Evolutionary conservation across 1,140 invertebrate genomes (phyloP).

Genomic region (Scaptomyza hsui): DNA sequence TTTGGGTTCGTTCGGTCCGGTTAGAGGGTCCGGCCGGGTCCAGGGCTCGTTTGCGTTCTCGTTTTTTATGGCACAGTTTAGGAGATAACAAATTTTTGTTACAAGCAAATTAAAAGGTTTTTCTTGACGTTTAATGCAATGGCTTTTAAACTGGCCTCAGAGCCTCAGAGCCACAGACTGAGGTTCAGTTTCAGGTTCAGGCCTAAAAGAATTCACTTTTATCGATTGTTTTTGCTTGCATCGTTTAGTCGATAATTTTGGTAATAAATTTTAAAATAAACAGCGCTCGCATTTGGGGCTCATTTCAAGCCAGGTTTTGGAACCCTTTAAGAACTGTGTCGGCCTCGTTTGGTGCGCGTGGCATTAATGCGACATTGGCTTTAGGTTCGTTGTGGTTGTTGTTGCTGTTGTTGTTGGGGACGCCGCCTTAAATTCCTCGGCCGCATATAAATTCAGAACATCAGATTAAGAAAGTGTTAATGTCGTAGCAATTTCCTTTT

Average conservation of each 20-base stretch:
- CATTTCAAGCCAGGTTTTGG: constrained; percentile 18
- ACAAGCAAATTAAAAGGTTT: constrained; percentile 84
- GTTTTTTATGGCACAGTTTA: constrained; percentile 84
- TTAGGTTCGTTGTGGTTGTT: neutral
- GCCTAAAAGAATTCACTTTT: constrained; percentile 79
- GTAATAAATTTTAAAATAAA: constrained; percentile 84
- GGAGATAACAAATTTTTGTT: constrained; percentile 84
- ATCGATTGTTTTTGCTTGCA: constrained; percentile 84
- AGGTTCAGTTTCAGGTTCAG: neutral
- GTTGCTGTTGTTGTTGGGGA: constrained; percentile 36
- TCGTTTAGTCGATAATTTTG: constrained; percentile 84
- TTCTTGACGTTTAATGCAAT: constrained; percentile 69
- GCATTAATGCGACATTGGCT: constrained; percentile 56
- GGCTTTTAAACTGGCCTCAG: constrained; percentile 60
- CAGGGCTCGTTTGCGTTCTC: constrained; percentile 67
- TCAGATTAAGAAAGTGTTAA: constrained; percentile 83
- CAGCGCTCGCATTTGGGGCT: constrained; percentile 51
- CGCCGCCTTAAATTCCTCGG: constrained; percentile 79
- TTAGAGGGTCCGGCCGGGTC: neutral
- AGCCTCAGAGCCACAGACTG: neutral
- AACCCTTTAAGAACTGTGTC: constrained; percentile 51
- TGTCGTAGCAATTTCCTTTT: constrained; percentile 82
- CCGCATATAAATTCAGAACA: constrained; percentile 82
- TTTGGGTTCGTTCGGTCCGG: constrained; percentile 10
- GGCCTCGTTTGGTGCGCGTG: constrained; percentile 64